Conservation (phyloP, 1,140 invertebrate genomes). For the Bacillus rossius region DNA sequence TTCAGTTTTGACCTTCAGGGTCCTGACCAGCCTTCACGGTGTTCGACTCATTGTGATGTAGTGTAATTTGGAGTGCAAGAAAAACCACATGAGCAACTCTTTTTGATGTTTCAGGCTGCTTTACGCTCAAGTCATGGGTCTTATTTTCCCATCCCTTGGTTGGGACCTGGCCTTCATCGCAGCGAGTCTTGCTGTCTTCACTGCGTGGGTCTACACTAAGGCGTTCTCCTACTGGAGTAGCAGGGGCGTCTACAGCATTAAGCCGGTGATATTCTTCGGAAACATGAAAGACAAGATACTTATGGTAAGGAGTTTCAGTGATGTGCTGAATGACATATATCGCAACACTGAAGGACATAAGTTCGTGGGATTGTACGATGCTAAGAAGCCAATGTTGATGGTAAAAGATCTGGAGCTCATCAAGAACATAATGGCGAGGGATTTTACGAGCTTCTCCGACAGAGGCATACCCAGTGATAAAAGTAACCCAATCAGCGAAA, state of each 20-base stretch:
- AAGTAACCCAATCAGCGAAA: neutral
- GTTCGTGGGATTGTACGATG: conserved; percentile 46
- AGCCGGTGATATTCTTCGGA: conserved; percentile 35
- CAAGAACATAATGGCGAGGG: conserved; percentile 47
- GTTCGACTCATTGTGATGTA: too few relatives aligned
- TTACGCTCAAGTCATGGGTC: too few relatives aligned
- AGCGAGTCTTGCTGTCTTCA: neutral
- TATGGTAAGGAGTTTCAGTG: conserved; percentile 41
- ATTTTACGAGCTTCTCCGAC: conserved; percentile 52
- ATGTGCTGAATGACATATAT: conserved; percentile 42
- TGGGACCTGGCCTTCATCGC: neutral
- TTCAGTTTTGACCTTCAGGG: too few relatives aligned
- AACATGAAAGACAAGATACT: conserved; percentile 39
- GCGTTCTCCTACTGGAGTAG: conserved; percentile 14
- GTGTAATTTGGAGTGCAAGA: too few relatives aligned
- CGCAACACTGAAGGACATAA: conserved; percentile 42
- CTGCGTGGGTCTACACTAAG: conserved; percentile 6
- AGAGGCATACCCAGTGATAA: conserved; percentile 18
- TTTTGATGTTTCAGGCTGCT: too few relatives aligned
- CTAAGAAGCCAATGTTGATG: conserved; percentile 39
- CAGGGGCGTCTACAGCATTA: neutral
- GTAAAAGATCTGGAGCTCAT: conserved; percentile 49
- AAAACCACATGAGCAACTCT: too few relatives aligned
- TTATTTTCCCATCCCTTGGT: neutral
- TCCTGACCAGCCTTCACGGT: too few relatives aligned